These are phyloP conservation scores for Whitmania pigra DNA, from an alignment of 1,140 invertebrate genomes.

Conservation along the genomic window DNA sequence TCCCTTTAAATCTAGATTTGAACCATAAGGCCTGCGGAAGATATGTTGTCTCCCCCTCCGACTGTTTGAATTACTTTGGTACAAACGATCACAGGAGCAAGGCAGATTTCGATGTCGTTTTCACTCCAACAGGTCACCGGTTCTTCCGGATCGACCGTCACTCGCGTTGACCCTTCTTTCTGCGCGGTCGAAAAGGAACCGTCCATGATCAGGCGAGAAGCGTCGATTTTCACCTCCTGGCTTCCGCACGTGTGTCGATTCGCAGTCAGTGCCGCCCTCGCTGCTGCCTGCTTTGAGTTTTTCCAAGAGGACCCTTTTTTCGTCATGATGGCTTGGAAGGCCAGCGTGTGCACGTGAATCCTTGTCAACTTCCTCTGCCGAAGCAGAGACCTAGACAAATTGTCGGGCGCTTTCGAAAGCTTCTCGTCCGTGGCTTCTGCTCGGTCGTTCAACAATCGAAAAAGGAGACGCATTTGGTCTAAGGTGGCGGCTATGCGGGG, in stretches of 20 bases:
- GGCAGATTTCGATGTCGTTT: constrained; percentile 56
- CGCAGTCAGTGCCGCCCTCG: constrained; percentile 69
- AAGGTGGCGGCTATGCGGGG: constrained; percentile 65
- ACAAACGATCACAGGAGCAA: constrained; percentile 72
- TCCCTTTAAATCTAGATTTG: constrained; percentile 47
- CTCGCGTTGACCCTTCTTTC: constrained; percentile 22
- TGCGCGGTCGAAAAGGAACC: constrained; percentile 64
- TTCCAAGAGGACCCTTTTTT: constrained; percentile 56
- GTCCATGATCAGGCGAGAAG: constrained; percentile 63
- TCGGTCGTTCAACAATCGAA: constrained; percentile 40
- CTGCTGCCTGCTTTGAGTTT: constrained; percentile 62
- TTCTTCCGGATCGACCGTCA: constrained; percentile 31
- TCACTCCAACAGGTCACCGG: constrained; percentile 76
- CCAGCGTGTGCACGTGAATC: constrained; percentile 72
- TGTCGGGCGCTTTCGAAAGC: not conserved
- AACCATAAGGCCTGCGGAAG: constrained; percentile 63
- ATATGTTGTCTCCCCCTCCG: constrained; percentile 77
- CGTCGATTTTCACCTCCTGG: constrained; percentile 47
- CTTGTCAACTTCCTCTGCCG: constrained; percentile 52
- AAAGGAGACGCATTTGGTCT: constrained; percentile 68
- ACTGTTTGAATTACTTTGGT: constrained; percentile 67
- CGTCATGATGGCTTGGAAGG: constrained; percentile 70
- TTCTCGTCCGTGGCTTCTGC: constrained; percentile 31
- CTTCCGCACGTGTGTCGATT: constrained; percentile 72
- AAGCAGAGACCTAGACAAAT: not conserved